Evolutionary conservation across 1,140 invertebrate species (phyloP), one percentile per base, ranked within the genome.

Genomic region (Zophobas atratus): DNA sequence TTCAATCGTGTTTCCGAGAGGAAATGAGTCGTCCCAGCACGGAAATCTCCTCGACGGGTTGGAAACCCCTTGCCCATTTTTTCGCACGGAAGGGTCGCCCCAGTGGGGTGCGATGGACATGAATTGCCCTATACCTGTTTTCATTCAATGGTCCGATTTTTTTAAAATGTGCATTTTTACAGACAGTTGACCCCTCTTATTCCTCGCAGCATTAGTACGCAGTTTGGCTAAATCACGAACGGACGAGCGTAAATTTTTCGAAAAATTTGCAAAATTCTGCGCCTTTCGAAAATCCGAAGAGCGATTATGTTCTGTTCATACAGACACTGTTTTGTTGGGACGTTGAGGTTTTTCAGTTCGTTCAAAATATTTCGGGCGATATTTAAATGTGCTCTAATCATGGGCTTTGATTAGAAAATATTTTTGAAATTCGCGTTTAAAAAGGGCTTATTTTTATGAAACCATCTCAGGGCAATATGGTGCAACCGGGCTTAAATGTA

Each of bases 391-490:
- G n/a, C 6, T 51, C 20, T 51, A n/a, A 60, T 60, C 8, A 70
- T n/a, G 63, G 63, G 63, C 63, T 43, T 6, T 8, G 49, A 55
- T 56, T 55, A 43, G 32, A 32, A 32, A 71, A 41, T 53, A 55
- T 73, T 73, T 55, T 38, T 6, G 38, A 56, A 56, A 55, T 73
- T 55, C 32, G 20, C 20, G n/a, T 74, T 32, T 8, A 55, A 75
- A 34, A 74, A 74, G 51, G 71, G 71, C 71, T 46, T 63, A 6
- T 33, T 49, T 39, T 70, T 51, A 60, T 77, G 77, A 60, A 80
- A 82, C 77, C 75, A 82, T 53, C 81, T 82, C 81, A 82, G 81
- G 81, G 81, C 77, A 77, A 76, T 41, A 35, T 51, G 57, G 81
- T 80, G 77, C 77, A 82, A 80, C 79, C 72, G 77, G 81, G 79